Conservation (phyloP, 2,888 invertebrate species). For the Pterostichus madidus region DNA sequence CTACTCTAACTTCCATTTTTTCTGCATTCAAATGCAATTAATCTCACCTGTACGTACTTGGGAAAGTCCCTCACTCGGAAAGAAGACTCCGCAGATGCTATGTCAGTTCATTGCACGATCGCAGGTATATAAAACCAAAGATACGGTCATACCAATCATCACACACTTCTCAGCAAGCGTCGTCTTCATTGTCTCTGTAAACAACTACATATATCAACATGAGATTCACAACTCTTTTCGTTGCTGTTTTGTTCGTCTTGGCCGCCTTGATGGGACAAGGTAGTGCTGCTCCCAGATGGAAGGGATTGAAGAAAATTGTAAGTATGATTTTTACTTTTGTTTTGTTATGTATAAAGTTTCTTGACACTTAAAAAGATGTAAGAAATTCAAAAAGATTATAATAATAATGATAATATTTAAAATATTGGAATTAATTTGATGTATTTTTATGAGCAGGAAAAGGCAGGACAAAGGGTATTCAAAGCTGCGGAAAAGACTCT, state of each 20-base stretch:
- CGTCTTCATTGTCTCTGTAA: background rate
- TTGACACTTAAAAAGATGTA: no score
- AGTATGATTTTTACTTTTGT: constrained; percentile 47
- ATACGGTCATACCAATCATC: constrained; percentile 1
- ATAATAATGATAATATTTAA: no score
- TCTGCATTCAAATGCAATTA: background rate
- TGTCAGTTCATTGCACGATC: background rate
- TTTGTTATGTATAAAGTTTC: no score
- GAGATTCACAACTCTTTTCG: constrained; percentile 60
- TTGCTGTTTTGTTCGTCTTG: constrained; percentile 47
- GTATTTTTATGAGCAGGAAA: constrained; percentile 67
- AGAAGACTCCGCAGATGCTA: no score
- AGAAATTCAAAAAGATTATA: no score
- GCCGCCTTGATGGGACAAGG: constrained; percentile 44
- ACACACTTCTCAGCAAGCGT: constrained; percentile 1
- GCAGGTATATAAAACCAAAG: constrained; percentile 15
- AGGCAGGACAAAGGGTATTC: constrained; percentile 69
- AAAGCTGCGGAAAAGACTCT: constrained; percentile 69
- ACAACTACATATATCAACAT: constrained; percentile 23
- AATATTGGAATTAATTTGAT: constrained; percentile 13
- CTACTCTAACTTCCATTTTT: background rate
- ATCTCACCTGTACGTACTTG: background rate
- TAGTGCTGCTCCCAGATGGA: constrained; percentile 63
- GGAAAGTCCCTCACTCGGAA: constrained; percentile 17
- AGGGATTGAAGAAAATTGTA: constrained; percentile 64